Evolutionary conservation across 2,113 vertebrate species (phyloP).

Genomic region (Xenotilapia caudafasciata): DNA sequence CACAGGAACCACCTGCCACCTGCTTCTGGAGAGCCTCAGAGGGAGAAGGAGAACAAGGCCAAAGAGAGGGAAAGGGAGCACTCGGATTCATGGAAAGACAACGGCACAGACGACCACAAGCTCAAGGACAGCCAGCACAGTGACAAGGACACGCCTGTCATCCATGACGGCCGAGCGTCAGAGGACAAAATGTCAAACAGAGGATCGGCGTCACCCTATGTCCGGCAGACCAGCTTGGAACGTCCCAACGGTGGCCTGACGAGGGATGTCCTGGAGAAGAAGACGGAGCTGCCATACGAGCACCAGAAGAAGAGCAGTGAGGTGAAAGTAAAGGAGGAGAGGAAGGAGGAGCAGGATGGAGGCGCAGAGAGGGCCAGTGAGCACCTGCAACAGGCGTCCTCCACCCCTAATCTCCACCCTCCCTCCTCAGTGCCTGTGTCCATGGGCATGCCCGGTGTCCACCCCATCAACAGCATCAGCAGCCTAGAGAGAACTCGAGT

Average conservation of each 20-base stretch:
- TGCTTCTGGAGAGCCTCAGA: slow-evolving; percentile 71
- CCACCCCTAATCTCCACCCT: slow-evolving; percentile 76
- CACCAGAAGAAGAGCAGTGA: slow-evolving; percentile 86
- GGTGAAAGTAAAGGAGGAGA: slow-evolving; percentile 94
- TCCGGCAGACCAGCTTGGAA: slow-evolving; percentile 70
- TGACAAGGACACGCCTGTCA: slow-evolving; percentile 81
- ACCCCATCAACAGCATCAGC: slow-evolving; percentile 88
- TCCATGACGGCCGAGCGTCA: slow-evolving; percentile 77
- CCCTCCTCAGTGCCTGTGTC: slow-evolving; percentile 84
- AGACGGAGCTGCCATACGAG: slow-evolving; percentile 78
- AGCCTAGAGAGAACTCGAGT: slow-evolving; percentile 92
- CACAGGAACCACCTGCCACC: slow-evolving; percentile 75
- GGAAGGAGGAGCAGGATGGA: slow-evolving; percentile 90
- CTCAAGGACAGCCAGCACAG: slow-evolving; percentile 83
- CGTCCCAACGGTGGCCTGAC: slow-evolving; percentile 79
- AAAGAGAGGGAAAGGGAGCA: slow-evolving; percentile 85
- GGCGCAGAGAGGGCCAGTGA: slow-evolving; percentile 71
- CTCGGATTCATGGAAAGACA: slow-evolving; percentile 85
- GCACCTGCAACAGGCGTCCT: slow-evolving; percentile 70
- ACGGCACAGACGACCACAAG: slow-evolving; percentile 84
- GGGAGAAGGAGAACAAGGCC: slow-evolving; percentile 84
- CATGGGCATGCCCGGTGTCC: slow-evolving; percentile 85
- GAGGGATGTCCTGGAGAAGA: slow-evolving; percentile 82
- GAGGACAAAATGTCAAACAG: slow-evolving; percentile 84
- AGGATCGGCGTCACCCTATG: slow-evolving; percentile 82